Percentiles rank a stretch among this genome's conserved stretches.
Evolutionary conservation across 2,797 vertebrate genomes (phyloP).

Genomic region (Hozukius guyotensis): DNA sequence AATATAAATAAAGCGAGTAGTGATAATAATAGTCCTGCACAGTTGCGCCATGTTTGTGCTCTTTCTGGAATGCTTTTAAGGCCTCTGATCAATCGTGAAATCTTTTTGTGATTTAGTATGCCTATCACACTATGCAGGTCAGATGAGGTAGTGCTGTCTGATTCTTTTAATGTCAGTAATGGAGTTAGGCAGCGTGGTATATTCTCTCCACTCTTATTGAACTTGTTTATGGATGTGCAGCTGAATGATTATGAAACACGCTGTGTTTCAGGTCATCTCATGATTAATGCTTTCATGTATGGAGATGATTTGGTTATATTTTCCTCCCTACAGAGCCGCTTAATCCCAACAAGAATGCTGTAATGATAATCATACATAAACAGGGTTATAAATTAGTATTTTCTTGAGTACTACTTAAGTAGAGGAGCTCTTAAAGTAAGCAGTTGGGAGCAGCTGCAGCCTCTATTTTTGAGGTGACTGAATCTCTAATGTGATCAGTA

Average conservation of each 20-base stretch:
- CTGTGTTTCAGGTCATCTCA: neutral
- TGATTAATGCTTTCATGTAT: neutral
- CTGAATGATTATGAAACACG: neutral
- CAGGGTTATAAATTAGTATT: neutral
- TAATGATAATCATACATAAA: neutral
- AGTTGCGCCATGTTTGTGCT: neutral
- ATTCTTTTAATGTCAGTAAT: neutral
- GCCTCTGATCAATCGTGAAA: neutral
- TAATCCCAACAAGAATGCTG: neutral
- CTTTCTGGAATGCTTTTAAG: neutral
- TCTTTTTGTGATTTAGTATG: neutral
- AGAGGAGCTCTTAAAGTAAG: neutral
- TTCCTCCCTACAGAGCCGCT: neutral
- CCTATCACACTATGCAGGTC: neutral
- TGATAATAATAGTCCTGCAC: neutral
- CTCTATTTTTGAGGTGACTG: too few relatives aligned
- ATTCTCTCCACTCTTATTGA: neutral
- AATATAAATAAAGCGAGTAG: neutral
- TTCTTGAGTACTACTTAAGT: neutral
- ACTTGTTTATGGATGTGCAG: neutral
- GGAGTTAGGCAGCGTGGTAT: neutral
- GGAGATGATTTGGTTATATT: neutral
- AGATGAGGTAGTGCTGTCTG: neutral
- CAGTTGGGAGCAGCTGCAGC: neutral
- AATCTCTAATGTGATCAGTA: neutral